Conservation (phyloP, 2,888 invertebrate genomes). For the Dasysyrphus tricinctus region DNA sequence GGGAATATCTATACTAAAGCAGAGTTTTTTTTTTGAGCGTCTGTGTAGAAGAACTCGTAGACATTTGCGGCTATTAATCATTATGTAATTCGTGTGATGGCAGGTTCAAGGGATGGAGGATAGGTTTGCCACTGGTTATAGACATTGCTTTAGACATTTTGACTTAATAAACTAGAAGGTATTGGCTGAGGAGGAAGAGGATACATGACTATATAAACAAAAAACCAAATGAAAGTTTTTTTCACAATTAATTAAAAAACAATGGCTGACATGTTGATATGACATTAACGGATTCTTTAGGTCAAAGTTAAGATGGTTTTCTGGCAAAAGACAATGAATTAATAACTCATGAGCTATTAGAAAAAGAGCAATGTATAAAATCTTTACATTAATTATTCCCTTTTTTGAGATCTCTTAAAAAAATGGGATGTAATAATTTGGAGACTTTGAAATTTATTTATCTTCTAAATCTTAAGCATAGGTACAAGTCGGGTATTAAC, state of each 20-base stretch:
- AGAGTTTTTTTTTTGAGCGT: slow-evolving; percentile 27
- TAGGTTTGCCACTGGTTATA: slow-evolving; percentile 6
- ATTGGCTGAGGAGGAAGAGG: slow-evolving; percentile 8
- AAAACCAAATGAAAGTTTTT: slow-evolving; percentile 29
- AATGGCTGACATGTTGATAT: slow-evolving; percentile 57
- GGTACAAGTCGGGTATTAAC: no score
- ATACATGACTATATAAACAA: slow-evolving; percentile 35
- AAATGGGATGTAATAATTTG: no score
- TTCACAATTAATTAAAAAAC: slow-evolving; percentile 60
- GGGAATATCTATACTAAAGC: slow-evolving; percentile 8
- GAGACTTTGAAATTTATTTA: no score
- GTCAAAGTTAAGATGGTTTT: slow-evolving; percentile 27
- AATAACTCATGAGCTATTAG: neutral
- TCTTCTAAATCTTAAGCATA: no score
- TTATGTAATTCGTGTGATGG: slow-evolving; percentile 38
- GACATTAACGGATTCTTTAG: slow-evolving; percentile 39
- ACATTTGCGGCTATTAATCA: slow-evolving; percentile 66
- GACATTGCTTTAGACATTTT: slow-evolving; percentile 32
- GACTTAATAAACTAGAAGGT: slow-evolving; percentile 1
- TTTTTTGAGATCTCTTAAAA: no score
- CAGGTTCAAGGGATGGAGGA: slow-evolving; percentile 6
- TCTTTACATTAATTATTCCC: no score
- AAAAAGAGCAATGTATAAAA: no score
- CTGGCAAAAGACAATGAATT: neutral
- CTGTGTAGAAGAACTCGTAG: slow-evolving; percentile 13